Percentiles rank a stretch among this genome's conserved stretches.
Evolutionary conservation across 2,888 invertebrate genomes (phyloP).

Genomic region (Macaria liturata): DNA sequence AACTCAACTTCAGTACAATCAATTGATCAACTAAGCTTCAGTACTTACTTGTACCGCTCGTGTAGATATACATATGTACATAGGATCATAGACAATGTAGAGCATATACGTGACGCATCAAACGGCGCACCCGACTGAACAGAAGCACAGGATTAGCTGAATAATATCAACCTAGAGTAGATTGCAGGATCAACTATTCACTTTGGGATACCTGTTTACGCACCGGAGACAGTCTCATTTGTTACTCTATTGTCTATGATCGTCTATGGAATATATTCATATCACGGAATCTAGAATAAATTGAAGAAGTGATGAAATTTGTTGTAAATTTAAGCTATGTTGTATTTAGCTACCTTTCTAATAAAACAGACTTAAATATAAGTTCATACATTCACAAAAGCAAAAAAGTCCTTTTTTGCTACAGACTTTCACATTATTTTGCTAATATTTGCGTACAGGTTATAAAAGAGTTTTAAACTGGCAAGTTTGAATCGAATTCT

Average conservation of each 20-base stretch:
- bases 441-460: too few relatives aligned
- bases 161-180: slow-evolving; percentile 32
- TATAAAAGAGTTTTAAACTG: background rate
- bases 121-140: slow-evolving; percentile 33
- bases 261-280: too few relatives aligned
- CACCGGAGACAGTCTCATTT: slow-evolving; percentile 6
- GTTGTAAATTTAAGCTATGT: too few relatives aligned
- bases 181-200: slow-evolving; percentile 24
- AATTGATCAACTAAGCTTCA: slow-evolving; percentile 2
- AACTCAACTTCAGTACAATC: too few relatives aligned
- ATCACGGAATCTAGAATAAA: too few relatives aligned
- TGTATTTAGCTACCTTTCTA: too few relatives aligned
- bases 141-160: slow-evolving; percentile 35
- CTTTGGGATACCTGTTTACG: slow-evolving; percentile 17
- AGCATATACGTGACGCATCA: slow-evolving; percentile 27
- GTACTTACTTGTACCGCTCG: slow-evolving; percentile 8
- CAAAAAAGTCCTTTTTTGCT: too few relatives aligned
- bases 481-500: too few relatives aligned
- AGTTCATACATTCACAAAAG: too few relatives aligned
- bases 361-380: too few relatives aligned
- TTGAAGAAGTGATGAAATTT: too few relatives aligned
- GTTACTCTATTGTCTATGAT: background rate
- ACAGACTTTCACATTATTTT: too few relatives aligned
- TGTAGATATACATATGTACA: slow-evolving; percentile 4
- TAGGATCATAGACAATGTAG: slow-evolving; percentile 14